Evolutionary conservation across 2,888 invertebrate genomes (phyloP), one percentile per base, ranked within the genome.

Genomic region (Agonopterix heracliana): DNA sequence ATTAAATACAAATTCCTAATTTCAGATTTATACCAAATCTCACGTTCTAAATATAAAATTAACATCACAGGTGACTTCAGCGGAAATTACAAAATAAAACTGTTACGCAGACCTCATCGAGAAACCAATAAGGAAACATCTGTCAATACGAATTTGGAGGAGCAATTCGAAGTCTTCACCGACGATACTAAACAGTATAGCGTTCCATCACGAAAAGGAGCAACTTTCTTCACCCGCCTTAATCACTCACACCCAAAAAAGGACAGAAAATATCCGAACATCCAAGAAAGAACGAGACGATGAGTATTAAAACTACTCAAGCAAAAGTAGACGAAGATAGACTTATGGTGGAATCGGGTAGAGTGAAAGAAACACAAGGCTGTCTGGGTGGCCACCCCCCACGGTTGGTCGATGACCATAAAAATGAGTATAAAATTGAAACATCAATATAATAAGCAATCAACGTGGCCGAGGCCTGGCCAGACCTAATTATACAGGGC

Each of bases 381-480:
- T 53, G 74, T 78, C 72, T 86, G 89, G 88, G 88, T 88, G 89
- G 88, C 80, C 89, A 89, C 89, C 90, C 89, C 89, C 88, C 86
- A 89, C 80, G 75, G 86, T 81, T 87, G 89, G 87, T 74, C 88
- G 82, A 88, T 89, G 89, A 81, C 87, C 88, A 87, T 88, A 88
- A 88, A 87, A 88, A 88, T 88, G 85, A 79, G 82, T 85, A 86
- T 87, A 88, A 88, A 88, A 88, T 88, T 88, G 87, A 88, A 87
- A 87, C 88, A 88, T 88, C 88, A 88, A 88, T 87, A 88, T 87
- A 87, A 88, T 88, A 88, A 86, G 87, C 86, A 88, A 88, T 87
- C 87, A 88, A 78, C 81, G 74, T 67, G 68, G 71, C 64, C 64
- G 66, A 47, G 68, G 69, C 38, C 66, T 67, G 74, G 66, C 71